Percentiles rank a stretch among this genome's conserved stretches.
These are phyloP conservation scores for Dromius quadrimaculatus DNA, from an alignment of 2,888 invertebrate species.

Conservation along the genomic window DNA sequence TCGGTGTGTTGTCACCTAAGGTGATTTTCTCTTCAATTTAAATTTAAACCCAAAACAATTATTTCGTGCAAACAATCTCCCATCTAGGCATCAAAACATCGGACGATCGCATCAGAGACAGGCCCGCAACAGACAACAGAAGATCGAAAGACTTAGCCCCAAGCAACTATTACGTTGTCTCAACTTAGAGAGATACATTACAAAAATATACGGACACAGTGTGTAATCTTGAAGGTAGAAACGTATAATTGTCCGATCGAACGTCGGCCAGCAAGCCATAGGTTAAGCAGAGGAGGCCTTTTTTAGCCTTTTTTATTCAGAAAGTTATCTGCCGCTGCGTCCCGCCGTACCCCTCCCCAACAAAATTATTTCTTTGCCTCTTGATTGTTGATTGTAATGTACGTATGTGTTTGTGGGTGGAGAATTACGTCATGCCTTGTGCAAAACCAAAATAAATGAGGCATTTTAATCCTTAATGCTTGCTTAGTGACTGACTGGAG, in stretches of 20 bases:
- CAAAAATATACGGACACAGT: slow-evolving; percentile 60
- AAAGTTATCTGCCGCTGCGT: background rate
- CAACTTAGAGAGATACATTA: slow-evolving; percentile 63
- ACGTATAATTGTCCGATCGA: slow-evolving; percentile 48
- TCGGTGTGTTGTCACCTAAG: too few relatives aligned
- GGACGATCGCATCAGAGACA: slow-evolving; percentile 4
- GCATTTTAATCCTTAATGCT: too few relatives aligned
- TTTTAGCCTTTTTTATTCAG: background rate
- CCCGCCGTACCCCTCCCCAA: background rate
- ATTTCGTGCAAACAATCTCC: slow-evolving; percentile 13
- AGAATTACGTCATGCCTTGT: too few relatives aligned
- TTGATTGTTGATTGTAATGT: slow-evolving; percentile 22
- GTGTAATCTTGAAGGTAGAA: slow-evolving; percentile 49
- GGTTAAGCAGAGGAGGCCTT: slow-evolving; percentile 43
- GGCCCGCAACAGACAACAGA: slow-evolving; percentile 27
- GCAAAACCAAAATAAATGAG: too few relatives aligned
- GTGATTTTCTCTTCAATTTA: too few relatives aligned
- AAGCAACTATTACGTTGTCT: slow-evolving; percentile 62
- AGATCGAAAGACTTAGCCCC: slow-evolving; percentile 39
- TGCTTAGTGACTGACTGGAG: too few relatives aligned
- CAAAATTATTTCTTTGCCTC: background rate
- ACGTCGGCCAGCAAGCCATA: slow-evolving; percentile 28
- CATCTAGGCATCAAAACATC: slow-evolving; percentile 21
- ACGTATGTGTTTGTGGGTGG: slow-evolving; percentile 19
- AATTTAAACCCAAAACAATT: slow-evolving; percentile 4